A percentile compares a stretch with the other conserved stretches of the same genome.
Evolutionary conservation across 2,113 vertebrate species (phyloP).

Genomic region (Apeltes quadracus): DNA sequence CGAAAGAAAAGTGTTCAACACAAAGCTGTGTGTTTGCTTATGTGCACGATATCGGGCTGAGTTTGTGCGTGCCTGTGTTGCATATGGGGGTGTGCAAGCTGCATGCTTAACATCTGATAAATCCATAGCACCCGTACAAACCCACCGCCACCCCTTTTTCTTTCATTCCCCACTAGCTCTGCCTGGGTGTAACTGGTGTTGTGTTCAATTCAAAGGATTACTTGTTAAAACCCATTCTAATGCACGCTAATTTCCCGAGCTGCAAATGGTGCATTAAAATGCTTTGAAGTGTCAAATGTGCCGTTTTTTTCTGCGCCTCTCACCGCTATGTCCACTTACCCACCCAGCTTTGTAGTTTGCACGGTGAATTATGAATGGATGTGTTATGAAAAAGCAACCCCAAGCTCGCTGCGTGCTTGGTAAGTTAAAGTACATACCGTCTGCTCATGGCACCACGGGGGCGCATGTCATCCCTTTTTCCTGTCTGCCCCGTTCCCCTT

Average conservation of each 20-base stretch:
- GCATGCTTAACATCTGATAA: conserved; percentile 31
- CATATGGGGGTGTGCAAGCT: conserved; percentile 16
- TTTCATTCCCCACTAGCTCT: conserved; percentile 1
- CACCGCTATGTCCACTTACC: conserved; percentile 40
- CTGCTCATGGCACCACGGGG: conserved; percentile 5
- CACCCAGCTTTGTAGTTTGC: conserved; percentile 65
- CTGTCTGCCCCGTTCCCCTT: conserved; percentile 5
- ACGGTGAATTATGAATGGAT: conserved; percentile 62
- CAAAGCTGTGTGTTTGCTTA: not conserved
- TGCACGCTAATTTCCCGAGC: conserved; percentile 38
- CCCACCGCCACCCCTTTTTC: not conserved
- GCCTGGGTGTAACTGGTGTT: conserved; percentile 30
- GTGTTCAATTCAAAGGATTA: conserved; percentile 45
- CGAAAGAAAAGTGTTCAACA: conserved; percentile 34
- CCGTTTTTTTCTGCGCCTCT: conserved; percentile 25
- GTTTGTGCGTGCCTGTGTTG: not conserved
- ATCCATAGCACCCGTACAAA: conserved; percentile 2
- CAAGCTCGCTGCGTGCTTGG: conserved; percentile 18
- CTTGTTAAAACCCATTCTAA: conserved; percentile 25
- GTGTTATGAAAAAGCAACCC: conserved; percentile 42
- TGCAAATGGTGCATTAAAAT: conserved; percentile 53
- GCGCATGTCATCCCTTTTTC: not conserved
- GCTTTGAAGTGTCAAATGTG: conserved; percentile 69
- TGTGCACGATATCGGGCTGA: not conserved
- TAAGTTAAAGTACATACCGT: conserved; percentile 20